Conservation (phyloP, 2,113 vertebrate genomes). For the Apus apus region DNA sequence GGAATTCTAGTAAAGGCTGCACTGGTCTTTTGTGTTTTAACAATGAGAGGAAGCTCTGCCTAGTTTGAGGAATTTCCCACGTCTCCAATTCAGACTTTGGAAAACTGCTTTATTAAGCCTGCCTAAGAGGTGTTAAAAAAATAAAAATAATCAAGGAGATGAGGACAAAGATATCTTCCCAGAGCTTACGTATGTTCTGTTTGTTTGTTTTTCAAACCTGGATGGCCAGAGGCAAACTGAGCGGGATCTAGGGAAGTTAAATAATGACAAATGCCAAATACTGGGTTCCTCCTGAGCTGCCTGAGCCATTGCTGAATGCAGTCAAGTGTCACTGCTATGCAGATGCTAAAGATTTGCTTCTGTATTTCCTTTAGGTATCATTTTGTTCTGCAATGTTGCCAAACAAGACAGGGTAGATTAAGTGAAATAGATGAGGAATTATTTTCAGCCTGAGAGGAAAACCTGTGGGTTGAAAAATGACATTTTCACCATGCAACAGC, state of each 20-base stretch:
- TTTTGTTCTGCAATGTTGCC: neutral
- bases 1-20: constrained; percentile 49
- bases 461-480: neutral
- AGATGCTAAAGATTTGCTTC: neutral
- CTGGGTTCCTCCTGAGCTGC: neutral
- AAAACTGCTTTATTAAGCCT: constrained; percentile 68
- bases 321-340: neutral
- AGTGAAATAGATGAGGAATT: neutral
- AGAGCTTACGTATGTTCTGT: neutral
- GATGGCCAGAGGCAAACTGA: neutral
- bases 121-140: constrained; percentile 58
- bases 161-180: constrained; percentile 32
- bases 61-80: constrained; percentile 82
- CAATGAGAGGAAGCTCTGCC: constrained; percentile 77
- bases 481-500: neutral
- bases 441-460: neutral
- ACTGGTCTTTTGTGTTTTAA: constrained; percentile 70
- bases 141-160: constrained; percentile 41
- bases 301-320: neutral
- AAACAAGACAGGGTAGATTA: neutral
- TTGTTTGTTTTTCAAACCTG: constrained; percentile 34
- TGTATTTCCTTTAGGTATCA: neutral
- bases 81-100: constrained; percentile 68
- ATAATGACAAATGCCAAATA: neutral
- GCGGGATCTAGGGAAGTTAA: neutral